Base-by-base conservation (phyloP, 1,140 invertebrate species). In the Hirudo medicinalis region DNA sequence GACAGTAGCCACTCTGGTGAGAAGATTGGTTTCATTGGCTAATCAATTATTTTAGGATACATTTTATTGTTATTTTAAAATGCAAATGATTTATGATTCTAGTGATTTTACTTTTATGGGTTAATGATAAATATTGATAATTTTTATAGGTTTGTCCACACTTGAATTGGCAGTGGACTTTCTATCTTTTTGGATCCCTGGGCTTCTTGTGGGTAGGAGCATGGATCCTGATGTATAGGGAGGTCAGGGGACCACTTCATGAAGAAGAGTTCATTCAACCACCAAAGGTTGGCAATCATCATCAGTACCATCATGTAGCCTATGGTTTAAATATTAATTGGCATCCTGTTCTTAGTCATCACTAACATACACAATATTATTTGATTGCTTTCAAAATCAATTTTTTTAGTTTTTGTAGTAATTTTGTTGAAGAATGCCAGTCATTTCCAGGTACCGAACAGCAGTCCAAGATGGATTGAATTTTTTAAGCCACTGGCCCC, bases 1-100 rank as follows among this genome's bases (percentile, higher is more conserved):
- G 83, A 89, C 89, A 54, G 83, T 89, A 43, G 88, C 89, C 67
- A 89, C 89, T 76, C 78, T 90, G 74, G 87, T 89, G 81, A 84
- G 84, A 80, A 15, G 9, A 32, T 49, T 63, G 57, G 11, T 15
- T 11, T 32, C 8, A 8, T 63, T 13, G 22, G 1, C 22, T 11
- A 20, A 25, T 63, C 19, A 20, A 2, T 63, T 63, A 63, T 63
- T 22, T 22, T n/a, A 25, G 9, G 22, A 4, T 19, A 19, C 1
- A 22, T 32, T 63, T 63, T 19, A 13, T 11, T 2, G 57, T 32
- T 11, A 22, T 32, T 8, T 63, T 22, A 15, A 15, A 2, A 25
- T 32, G 32, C 32, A 36, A 36, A 36, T 63, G 57, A 32, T 63
- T 63, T 25, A 25, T 63, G 32, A 36, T 6, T 36, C 32, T 9